These are phyloP conservation scores for Theodoxus fluviatilis DNA, from an alignment of 2,888 invertebrate species.

Conservation along the genomic window DNA sequence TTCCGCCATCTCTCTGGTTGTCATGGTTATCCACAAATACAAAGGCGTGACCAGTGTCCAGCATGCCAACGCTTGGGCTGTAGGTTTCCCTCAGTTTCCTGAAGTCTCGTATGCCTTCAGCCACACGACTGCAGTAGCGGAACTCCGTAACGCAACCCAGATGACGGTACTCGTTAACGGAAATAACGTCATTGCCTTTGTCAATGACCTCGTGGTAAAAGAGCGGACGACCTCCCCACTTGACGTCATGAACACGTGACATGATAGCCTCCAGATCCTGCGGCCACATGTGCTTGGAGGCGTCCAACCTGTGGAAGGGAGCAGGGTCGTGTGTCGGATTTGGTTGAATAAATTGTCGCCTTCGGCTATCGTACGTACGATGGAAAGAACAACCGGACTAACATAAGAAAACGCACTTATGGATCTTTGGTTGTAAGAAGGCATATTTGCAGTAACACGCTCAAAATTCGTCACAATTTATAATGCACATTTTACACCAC, in stretches of 20 bases:
- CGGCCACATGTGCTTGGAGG: constrained; percentile 62
- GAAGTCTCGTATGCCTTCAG: constrained; percentile 44
- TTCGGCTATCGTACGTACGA: too few relatives aligned
- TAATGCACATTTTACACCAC: too few relatives aligned
- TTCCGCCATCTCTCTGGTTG: constrained; percentile 77
- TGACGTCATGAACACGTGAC: constrained; percentile 41
- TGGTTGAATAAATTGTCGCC: too few relatives aligned
- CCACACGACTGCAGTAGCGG: constrained; percentile 67
- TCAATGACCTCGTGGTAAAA: constrained; percentile 60
- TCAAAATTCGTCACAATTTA: too few relatives aligned
- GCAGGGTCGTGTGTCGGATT: too few relatives aligned
- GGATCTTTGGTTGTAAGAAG: too few relatives aligned
- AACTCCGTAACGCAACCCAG: constrained; percentile 19
- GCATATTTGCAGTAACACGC: too few relatives aligned
- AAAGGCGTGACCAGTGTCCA: constrained; percentile 68
- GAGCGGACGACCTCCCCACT: constrained; percentile 52
- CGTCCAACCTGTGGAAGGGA: constrained; percentile 50
- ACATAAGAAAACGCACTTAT: too few relatives aligned
- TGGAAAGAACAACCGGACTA: too few relatives aligned
- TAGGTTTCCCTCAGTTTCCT: constrained; percentile 40
- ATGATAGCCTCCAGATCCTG: constrained; percentile 44
- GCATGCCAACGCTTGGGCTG: constrained; percentile 56
- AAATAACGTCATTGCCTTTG: constrained; percentile 55
- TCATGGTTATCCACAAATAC: constrained; percentile 92
- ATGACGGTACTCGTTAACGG: constrained; percentile 33